Conservation (phyloP, 2,888 invertebrate genomes). For the Operophtera brumata region DNA sequence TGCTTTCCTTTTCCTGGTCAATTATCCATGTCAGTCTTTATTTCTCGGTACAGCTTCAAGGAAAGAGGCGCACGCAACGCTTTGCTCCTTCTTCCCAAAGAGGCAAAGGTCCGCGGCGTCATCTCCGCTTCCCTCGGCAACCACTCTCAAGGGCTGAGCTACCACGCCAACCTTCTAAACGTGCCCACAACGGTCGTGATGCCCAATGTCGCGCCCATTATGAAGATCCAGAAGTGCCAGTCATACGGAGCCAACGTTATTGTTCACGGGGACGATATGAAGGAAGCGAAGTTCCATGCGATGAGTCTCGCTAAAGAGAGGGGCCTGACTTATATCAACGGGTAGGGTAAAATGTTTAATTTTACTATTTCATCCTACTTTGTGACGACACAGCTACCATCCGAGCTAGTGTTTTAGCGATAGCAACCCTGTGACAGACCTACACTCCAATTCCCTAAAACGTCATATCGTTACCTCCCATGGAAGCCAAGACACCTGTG, state of each 20-base stretch:
- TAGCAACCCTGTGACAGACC: too few relatives aligned
- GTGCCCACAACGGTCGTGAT: conserved; percentile 94
- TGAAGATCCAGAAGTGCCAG: conserved; percentile 95
- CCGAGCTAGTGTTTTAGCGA: neutral
- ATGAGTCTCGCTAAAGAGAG: conserved; percentile 86
- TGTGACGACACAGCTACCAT: neutral
- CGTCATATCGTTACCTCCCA: too few relatives aligned
- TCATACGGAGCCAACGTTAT: conserved; percentile 92
- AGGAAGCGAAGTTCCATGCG: conserved; percentile 90
- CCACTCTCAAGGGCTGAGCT: conserved; percentile 91
- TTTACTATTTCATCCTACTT: neutral
- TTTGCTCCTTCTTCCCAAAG: conserved; percentile 86
- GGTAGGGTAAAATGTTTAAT: conserved; percentile 69
- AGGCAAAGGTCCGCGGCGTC: conserved; percentile 88
- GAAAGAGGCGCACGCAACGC: conserved; percentile 96
- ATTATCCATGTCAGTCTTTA: neutral
- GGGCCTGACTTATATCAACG: conserved; percentile 91
- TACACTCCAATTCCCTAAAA: too few relatives aligned
- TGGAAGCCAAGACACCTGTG: too few relatives aligned
- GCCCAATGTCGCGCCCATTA: conserved; percentile 96
- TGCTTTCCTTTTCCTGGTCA: neutral
- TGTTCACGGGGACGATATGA: conserved; percentile 90
- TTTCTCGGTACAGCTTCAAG: conserved; percentile 87
- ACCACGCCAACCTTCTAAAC: conserved; percentile 86
- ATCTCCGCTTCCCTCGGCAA: conserved; percentile 97